phyloP scores from a whole-genome alignment of 2,113 vertebrate genomes.

The Cebidichthys violaceus region DNA sequence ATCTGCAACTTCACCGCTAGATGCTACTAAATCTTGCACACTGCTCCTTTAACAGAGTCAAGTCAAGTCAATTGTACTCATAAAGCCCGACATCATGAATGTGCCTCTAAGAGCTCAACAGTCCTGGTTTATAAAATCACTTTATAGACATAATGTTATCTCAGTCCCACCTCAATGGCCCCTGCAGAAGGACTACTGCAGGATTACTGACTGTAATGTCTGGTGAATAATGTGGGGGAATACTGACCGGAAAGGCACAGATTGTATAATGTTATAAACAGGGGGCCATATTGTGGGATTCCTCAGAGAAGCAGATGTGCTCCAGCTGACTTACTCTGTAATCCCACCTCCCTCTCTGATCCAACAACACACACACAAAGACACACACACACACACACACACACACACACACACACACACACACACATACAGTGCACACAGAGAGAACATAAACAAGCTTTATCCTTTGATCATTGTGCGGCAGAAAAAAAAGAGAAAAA shows the following conservation, averaged over 20 bases:
- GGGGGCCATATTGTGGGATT: conserved; percentile 62
- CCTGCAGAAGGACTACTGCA: background rate
- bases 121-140: background rate
- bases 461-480: conserved; percentile 62
- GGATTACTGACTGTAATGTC: conserved; percentile 27
- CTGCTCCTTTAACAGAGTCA: background rate
- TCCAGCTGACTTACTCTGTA: conserved; percentile 72
- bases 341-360: conserved; percentile 65
- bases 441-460: conserved; percentile 52
- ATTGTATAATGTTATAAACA: conserved; percentile 61
- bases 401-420: conserved; percentile 24
- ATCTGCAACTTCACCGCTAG: background rate
- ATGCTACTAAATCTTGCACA: background rate
- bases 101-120: background rate
- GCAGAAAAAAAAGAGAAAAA: conserved; percentile 3
- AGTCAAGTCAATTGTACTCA: background rate
- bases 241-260: conserved; percentile 33
- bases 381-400: conserved; percentile 19
- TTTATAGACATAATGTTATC: conserved; percentile 1
- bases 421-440: conserved; percentile 19
- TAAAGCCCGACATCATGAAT: background rate
- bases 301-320: conserved; percentile 72
- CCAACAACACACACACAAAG: conserved; percentile 18
- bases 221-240: conserved; percentile 40
- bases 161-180: background rate